Evolutionary conservation across 2,888 invertebrate genomes (phyloP).

Genomic region (Ganaspis brasiliensis): DNA sequence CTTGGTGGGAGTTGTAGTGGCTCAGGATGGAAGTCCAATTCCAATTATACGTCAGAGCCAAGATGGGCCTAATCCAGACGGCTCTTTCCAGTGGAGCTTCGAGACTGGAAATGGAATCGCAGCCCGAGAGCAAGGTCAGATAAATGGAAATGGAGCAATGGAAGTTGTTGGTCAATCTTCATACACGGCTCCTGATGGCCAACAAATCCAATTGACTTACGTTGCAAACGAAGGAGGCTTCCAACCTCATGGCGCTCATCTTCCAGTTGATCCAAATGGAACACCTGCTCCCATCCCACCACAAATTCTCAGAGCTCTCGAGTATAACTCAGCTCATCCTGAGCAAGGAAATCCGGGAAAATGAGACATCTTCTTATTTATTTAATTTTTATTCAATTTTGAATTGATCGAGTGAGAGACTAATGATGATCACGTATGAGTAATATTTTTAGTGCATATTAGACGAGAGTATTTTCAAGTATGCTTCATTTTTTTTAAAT

Average conservation of each 20-base stretch:
- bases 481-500: too few relatives aligned
- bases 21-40: constrained; percentile 67
- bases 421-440: too few relatives aligned
- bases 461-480: too few relatives aligned
- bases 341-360: constrained; percentile 58
- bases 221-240: constrained; percentile 87
- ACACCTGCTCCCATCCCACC: constrained; percentile 77
- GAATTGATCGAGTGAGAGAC: background rate
- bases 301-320: constrained; percentile 77
- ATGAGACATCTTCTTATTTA: background rate
- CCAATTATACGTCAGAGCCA: constrained; percentile 73
- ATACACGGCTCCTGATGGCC: constrained; percentile 85
- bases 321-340: constrained; percentile 75
- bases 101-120: constrained; percentile 81
- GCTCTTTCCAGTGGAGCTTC: constrained; percentile 78
- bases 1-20: constrained; percentile 63
- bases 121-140: constrained; percentile 80
- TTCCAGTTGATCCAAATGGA: too few relatives aligned
- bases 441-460: too few relatives aligned
- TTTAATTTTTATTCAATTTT: background rate
- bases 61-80: constrained; percentile 77
- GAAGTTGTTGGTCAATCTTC: constrained; percentile 81
- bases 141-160: constrained; percentile 82
- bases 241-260: constrained; percentile 82
- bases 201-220: constrained; percentile 83